phyloP scores from a whole-genome alignment of 2,113 vertebrate genomes.

The Colossoma macropomum region DNA sequence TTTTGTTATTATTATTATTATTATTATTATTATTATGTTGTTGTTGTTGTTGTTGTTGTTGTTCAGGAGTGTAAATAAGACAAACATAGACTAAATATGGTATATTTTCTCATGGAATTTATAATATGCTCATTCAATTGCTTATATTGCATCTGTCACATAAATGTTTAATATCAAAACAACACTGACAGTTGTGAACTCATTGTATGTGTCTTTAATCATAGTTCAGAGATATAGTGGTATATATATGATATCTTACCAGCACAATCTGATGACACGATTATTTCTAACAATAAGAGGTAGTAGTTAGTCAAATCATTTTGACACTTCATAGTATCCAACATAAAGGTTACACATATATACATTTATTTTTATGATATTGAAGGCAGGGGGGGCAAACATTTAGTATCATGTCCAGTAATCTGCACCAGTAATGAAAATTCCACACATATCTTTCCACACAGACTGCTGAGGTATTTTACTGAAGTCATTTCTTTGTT shows the following conservation, averaged over 20 bases:
- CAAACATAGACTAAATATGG: conserved; percentile 23
- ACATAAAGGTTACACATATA: not conserved
- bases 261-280: not conserved
- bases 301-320: not conserved
- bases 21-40: too few species aligned
- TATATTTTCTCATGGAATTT: conserved; percentile 13
- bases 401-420: not conserved
- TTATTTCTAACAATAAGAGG: not conserved
- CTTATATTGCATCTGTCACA: not conserved
- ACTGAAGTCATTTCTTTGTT: not conserved
- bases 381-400: too few species aligned
- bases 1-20: not conserved
- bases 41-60: too few species aligned
- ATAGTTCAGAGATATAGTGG: not conserved
- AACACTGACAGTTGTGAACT: conserved; percentile 21
- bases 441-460: too few species aligned
- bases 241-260: too few species aligned
- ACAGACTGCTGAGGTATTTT: too few species aligned
- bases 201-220: not conserved
- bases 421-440: not conserved
- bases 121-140: conserved; percentile 31
- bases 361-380: not conserved
- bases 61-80: conserved; percentile 43
- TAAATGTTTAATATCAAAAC: conserved; percentile 10
- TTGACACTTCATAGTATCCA: conserved; percentile 14